Base-by-base conservation (phyloP, 2,113 vertebrate genomes). In the Paratilapia polleni region DNA sequence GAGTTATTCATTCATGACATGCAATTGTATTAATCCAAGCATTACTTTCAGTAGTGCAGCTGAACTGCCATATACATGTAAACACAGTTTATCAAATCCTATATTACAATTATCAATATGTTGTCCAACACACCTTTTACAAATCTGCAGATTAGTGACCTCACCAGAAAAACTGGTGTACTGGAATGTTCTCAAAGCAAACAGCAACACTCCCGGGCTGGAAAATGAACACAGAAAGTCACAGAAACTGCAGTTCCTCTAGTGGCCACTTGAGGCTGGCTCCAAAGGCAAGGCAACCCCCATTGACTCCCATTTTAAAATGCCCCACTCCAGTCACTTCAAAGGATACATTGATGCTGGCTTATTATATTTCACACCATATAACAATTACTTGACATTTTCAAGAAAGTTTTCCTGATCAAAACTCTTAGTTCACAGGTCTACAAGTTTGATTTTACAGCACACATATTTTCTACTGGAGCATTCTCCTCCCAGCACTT, bases 351-450 rank as follows among this genome's bases (percentile, higher is more conserved):
- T 17, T 70, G 9, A 4, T 28, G 24, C 1, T 49, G 43, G 17
- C 20, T 70, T 11, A 31, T 31, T 49, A 31, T 17, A 47, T 9
- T 68, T 22, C 41, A 52, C 43, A 52, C 10, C 17, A 52, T 70
- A 28, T 11, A 70, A 52, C 66, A 0, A 0, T 52, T 31, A 31
- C 17, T 24, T 73, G 43, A 8, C 15, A 47, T 47, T 43, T 66
- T 3, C 9, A 26, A 15, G 13, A 26, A 26, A 1, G 43, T 70
- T 52, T 19, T 52, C 66, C 15, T 49, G 1, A 17, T 49, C 47
- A 49, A 17, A 49, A 49, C 47, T 6, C 8, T 52, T 19, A 24
- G 24, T 31, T 52, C 66, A 31, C 0, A 0, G 28, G 24, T 52
- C 17, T 70, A 13, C 17, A 13, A 52, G 10, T 52, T 70, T 28